A percentile compares a stretch with the other conserved stretches of the same genome.
Conservation (phyloP, 2,797 vertebrate species). For the Phataginus tetradactyla region DNA sequence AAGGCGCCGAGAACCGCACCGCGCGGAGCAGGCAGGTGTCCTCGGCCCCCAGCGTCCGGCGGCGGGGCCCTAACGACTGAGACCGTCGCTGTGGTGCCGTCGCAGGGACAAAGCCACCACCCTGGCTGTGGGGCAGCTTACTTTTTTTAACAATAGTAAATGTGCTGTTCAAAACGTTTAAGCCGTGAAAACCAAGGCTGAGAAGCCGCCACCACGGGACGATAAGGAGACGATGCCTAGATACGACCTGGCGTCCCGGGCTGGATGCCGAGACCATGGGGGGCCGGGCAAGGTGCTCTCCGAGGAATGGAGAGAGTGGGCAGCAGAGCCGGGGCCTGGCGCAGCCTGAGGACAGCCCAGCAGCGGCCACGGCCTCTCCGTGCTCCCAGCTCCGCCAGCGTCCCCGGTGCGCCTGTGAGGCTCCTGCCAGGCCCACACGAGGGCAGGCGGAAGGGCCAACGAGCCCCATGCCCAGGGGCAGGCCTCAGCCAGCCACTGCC, state of each 20-base stretch:
- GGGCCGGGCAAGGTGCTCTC: neutral
- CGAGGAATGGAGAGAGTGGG: neutral
- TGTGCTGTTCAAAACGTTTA: neutral
- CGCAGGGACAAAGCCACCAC: neutral
- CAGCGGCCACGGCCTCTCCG: no score
- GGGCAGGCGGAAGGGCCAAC: neutral
- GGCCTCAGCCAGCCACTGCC: neutral
- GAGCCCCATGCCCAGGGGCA: neutral
- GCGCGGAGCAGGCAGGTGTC: neutral
- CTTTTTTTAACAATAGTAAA: neutral
- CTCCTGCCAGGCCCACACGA: neutral
- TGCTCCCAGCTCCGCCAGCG: neutral
- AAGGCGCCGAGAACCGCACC: no score
- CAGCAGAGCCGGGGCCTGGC: fast-evolving
- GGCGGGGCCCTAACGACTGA: neutral
- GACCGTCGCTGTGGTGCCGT: neutral
- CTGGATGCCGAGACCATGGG: neutral
- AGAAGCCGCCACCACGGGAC: neutral
- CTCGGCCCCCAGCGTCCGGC: neutral
- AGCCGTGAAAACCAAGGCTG: neutral
- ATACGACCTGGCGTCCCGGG: neutral
- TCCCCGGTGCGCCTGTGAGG: neutral
- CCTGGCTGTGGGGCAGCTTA: neutral
- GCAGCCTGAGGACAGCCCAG: no score
- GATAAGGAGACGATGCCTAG: neutral